These are phyloP conservation scores for Pionites leucogaster DNA, from an alignment of 2,113 vertebrate species.

Conservation along the genomic window DNA sequence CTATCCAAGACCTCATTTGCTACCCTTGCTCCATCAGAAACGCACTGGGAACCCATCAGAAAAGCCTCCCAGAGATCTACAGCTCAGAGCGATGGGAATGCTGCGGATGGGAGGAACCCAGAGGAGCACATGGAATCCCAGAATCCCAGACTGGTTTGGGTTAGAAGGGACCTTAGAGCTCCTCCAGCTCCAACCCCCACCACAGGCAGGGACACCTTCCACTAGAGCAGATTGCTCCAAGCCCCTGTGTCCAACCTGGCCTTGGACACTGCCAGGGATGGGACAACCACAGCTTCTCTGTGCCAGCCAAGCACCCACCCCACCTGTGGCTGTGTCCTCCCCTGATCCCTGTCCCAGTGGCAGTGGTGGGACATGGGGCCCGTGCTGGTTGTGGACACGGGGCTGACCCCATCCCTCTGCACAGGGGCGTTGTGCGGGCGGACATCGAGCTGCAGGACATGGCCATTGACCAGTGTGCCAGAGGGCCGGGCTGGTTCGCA, in stretches of 20 bases:
- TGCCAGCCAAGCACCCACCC: not conserved
- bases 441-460: conserved; percentile 87
- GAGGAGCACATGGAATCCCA: not conserved
- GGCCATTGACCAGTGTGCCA: conserved; percentile 88
- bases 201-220: not conserved
- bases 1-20: not conserved
- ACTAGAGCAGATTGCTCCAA: not conserved
- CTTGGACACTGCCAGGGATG: too few species aligned
- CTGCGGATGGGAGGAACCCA: not conserved
- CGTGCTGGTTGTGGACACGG: rapidly evolving
- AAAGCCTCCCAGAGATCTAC: rapidly evolving
- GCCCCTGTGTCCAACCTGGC: too few species aligned
- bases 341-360: not conserved
- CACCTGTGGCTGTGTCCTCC: not conserved
- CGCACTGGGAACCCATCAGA: rapidly evolving
- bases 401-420: not conserved
- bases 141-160: not conserved
- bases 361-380: not conserved
- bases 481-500: conserved; percentile 85
- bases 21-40: rapidly evolving
- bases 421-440: conserved; percentile 89
- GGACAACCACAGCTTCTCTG: too few species aligned
- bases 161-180: not conserved
- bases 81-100: not conserved
- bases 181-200: not conserved